Conservation (phyloP, 2,888 invertebrate genomes). For the Argynnis bischoffii region DNA sequence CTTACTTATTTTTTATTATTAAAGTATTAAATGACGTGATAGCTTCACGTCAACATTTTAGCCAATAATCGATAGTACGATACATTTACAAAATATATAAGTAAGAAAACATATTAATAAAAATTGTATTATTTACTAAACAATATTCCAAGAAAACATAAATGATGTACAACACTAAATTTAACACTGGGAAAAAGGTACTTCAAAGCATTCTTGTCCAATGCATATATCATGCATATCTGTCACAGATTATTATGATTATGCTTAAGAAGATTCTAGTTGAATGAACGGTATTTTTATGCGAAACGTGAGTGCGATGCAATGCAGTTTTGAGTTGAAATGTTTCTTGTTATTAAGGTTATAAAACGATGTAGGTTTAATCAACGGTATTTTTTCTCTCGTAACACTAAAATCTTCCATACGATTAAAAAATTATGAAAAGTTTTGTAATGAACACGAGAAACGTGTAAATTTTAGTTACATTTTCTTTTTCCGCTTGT, state of each 20-base stretch:
- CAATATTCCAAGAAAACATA: no score
- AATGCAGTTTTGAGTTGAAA: slow-evolving; percentile 29
- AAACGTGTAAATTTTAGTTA: neutral
- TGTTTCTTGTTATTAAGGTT: slow-evolving; percentile 28
- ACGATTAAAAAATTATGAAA: slow-evolving; percentile 1
- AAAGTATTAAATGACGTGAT: no score
- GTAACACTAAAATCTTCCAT: neutral
- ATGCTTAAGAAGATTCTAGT: slow-evolving; percentile 34
- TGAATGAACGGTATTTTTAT: slow-evolving; percentile 39
- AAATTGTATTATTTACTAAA: no score
- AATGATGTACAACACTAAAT: no score
- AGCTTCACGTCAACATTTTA: no score
- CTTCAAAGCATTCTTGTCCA: slow-evolving; percentile 8
- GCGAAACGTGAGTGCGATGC: slow-evolving; percentile 17
- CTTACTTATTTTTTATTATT: no score
- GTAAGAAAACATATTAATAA: no score
- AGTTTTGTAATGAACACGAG: neutral
- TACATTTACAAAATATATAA: no score
- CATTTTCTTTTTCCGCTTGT: neutral
- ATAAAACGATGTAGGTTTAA: slow-evolving; percentile 37
- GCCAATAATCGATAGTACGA: no score
- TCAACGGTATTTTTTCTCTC: slow-evolving; percentile 37
- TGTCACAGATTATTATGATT: slow-evolving; percentile 6
- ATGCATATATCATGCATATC: slow-evolving; percentile 2
- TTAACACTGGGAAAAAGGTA: neutral